phyloP scores from a whole-genome alignment of 1,140 invertebrate species.

The Helicoverpa zea region DNA sequence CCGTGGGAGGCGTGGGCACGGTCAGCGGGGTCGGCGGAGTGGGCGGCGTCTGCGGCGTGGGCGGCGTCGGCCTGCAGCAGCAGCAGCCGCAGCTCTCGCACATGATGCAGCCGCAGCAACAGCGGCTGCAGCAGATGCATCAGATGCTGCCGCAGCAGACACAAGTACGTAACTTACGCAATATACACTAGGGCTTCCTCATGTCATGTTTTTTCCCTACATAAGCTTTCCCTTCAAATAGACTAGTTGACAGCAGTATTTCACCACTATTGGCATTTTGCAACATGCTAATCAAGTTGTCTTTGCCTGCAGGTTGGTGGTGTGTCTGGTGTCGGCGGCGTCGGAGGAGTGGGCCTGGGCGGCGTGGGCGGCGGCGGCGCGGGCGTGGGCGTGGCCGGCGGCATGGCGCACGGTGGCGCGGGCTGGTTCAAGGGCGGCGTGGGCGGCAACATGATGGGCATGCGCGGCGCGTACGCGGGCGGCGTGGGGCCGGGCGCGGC shows the following conservation, averaged over 20 bases:
- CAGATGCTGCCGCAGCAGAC: conserved; percentile 88
- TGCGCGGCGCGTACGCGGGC: conserved; percentile 62
- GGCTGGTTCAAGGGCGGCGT: conserved; percentile 48
- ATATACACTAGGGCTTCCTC: too few relatives aligned
- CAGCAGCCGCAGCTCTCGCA: conserved; percentile 85
- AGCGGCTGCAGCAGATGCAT: conserved; percentile 85
- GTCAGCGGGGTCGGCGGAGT: conserved; percentile 70
- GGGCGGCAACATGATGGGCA: conserved; percentile 52
- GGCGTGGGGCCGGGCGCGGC: conserved; percentile 54
- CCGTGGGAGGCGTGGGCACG: conserved; percentile 61
- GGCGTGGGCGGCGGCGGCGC: conserved; percentile 58
- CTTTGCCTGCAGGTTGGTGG: conserved; percentile 70
- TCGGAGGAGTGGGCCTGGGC: conserved; percentile 74
- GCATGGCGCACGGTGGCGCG: conserved; percentile 61
- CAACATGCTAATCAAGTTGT: not conserved
- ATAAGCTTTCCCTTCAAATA: too few relatives aligned
- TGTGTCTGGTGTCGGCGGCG: conserved; percentile 63
- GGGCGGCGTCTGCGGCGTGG: conserved; percentile 68
- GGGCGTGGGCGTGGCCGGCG: conserved; percentile 66
- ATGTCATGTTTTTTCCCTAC: too few relatives aligned
- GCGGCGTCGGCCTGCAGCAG: conserved; percentile 80
- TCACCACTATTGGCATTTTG: too few relatives aligned
- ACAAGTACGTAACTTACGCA: conserved; percentile 79
- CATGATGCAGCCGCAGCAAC: conserved; percentile 87
- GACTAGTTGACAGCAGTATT: too few relatives aligned